Percentiles rank a stretch among this genome's conserved stretches.
Evolutionary conservation across 1,140 invertebrate species (phyloP).

Genomic region (Aphidius ervi): DNA sequence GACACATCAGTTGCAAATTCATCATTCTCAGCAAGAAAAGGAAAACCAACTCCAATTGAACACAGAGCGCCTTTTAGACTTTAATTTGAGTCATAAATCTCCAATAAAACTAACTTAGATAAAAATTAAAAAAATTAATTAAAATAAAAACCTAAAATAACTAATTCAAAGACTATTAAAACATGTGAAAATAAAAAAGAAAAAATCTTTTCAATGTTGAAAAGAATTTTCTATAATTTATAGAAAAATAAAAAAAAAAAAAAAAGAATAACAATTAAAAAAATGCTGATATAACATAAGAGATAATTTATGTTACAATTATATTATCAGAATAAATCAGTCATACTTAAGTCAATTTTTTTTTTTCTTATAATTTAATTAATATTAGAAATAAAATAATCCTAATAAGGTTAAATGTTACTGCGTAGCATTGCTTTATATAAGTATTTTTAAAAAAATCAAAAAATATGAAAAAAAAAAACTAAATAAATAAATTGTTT

Average conservation of each 20-base stretch:
- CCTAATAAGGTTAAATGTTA: conserved; percentile 1
- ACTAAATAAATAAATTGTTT: not conserved
- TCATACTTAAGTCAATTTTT: too few species aligned
- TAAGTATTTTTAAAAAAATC: conserved; percentile 5
- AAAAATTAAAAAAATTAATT: conserved; percentile 18
- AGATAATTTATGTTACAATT: not conserved
- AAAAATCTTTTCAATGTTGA: not conserved
- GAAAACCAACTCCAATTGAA: conserved; percentile 58
- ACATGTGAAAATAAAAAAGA: not conserved
- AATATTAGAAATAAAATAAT: not conserved
- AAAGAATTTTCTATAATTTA: conserved; percentile 10
- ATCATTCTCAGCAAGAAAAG: conserved; percentile 47
- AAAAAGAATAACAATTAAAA: conserved; percentile 1
- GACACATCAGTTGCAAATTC: conserved; percentile 54
- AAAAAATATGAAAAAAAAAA: not conserved
- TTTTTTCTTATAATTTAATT: too few species aligned
- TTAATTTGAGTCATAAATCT: conserved; percentile 41
- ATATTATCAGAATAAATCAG: too few species aligned
- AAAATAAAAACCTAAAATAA: not conserved
- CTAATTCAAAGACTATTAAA: conserved; percentile 1
- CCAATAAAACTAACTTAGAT: conserved; percentile 5
- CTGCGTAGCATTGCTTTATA: conserved; percentile 5
- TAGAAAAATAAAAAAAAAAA: conserved; percentile 1
- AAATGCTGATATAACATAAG: conserved; percentile 4
- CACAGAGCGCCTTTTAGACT: conserved; percentile 64